Conservation (phyloP, 1,140 invertebrate genomes). For the Lepidostoma basale region DNA sequence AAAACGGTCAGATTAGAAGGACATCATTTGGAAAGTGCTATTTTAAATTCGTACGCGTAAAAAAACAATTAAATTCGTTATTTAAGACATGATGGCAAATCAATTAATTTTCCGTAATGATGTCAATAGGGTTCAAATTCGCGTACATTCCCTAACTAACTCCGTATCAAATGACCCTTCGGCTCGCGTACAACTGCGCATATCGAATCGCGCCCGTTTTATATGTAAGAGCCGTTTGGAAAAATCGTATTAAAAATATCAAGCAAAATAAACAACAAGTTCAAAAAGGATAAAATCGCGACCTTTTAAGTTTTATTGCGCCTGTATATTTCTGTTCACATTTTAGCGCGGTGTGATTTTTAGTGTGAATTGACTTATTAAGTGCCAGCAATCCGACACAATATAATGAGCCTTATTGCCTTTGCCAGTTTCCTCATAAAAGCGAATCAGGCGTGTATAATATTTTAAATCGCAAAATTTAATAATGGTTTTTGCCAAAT, state of each 20-base stretch:
- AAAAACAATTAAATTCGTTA: background rate
- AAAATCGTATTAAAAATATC: too few species aligned
- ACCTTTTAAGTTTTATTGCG: too few species aligned
- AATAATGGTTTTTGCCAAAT: background rate
- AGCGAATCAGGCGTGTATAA: background rate
- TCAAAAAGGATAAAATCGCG: too few species aligned
- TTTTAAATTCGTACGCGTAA: too few species aligned
- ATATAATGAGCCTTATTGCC: constrained; percentile 22
- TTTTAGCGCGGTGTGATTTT: too few species aligned
- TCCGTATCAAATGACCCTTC: constrained; percentile 19
- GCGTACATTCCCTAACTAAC: background rate
- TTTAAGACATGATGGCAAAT: too few species aligned
- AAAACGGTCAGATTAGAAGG: too few species aligned
- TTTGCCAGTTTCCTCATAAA: constrained; percentile 2
- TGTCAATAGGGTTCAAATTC: constrained; percentile 9
- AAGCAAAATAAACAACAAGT: too few species aligned
- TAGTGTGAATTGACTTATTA: background rate
- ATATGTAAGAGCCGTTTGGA: too few species aligned
- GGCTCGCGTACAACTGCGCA: constrained; percentile 36
- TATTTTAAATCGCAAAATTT: background rate
- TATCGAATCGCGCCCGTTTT: constrained; percentile 36
- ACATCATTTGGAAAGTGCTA: too few species aligned
- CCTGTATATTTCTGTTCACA: too few species aligned
- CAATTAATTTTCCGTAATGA: too few species aligned
- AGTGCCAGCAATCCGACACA: constrained; percentile 25